Evolutionary conservation across 2,888 invertebrate genomes (phyloP), one percentile per base, ranked within the genome.

Genomic region (Cephus pygmeus): DNA sequence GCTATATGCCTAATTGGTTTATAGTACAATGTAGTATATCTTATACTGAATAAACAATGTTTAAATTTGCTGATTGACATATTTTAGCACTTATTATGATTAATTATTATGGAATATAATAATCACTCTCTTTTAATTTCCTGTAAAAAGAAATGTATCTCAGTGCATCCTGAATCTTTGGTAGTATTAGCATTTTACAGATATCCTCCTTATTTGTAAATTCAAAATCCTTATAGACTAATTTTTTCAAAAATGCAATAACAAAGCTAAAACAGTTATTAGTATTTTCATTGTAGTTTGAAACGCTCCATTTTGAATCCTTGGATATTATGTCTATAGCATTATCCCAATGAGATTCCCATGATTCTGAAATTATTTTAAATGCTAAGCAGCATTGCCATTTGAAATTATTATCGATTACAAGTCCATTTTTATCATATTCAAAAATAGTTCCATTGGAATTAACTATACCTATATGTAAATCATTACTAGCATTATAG

Each of bases 241-340:
- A 93, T 69, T 94, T 93, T 87, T 94, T 93, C 77, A 98, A 91
- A 91, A 97, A 97, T 68, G 95, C 94, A 80, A 97, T 92, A 12
- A 97, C 96, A 92, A 98, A 98, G 73, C 95, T 95, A 88, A 97
- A 97, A 90, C 98, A 98, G 91, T 98, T 98, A 92, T 96, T 94
- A 73, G 93, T 93, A 81, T 94, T 94, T 92, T 96, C 96, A 88
- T 96, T 92, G 90, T 98, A 98, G 87, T 94, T 93, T 73, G 93
- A 92, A 34, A 94, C 91, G 75, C 94, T 94, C 96, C 96, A 96
- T 76, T 93, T 92, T 69, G 93, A 89, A 87, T 94, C 93, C 81
- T 93, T 92, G 86, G 93, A 93, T 75, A 93, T 92, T 92, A 84
- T 74, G 6, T 82, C 77, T 74, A 90, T 82, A 12, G 79, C 84